Conservation (phyloP, 2,113 vertebrate species). For the Pungitius pungitius region DNA sequence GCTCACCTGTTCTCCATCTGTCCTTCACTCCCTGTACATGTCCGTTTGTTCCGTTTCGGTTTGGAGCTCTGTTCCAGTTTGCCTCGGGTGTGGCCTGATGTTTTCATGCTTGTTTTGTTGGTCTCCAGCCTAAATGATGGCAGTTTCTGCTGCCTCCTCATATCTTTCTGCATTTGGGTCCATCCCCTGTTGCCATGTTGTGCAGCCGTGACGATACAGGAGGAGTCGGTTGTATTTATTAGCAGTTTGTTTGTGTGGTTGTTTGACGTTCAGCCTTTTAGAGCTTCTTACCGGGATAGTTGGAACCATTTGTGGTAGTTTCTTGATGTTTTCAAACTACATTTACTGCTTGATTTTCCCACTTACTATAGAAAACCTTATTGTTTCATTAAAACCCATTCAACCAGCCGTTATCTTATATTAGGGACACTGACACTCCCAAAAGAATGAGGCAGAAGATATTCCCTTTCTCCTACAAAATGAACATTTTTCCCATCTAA, state of each 20-base stretch:
- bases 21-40: neutral
- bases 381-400: neutral
- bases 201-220: neutral
- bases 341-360: neutral
- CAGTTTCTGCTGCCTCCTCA: neutral
- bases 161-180: neutral
- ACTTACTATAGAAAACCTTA: neutral
- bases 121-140: neutral
- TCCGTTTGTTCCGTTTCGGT: neutral
- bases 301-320: neutral
- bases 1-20: neutral
- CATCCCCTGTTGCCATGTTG: neutral
- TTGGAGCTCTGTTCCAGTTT: neutral
- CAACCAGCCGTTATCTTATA: neutral
- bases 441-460: neutral
- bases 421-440: neutral
- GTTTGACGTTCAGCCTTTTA: neutral
- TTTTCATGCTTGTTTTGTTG: neutral
- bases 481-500: neutral
- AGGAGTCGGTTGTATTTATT: neutral
- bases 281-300: neutral
- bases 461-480: neutral
- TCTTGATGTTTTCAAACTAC: neutral
- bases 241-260: neutral
- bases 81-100: neutral